Base-by-base conservation (phyloP, 2,797 vertebrate species). In the Tokudaia muenninki region DNA sequence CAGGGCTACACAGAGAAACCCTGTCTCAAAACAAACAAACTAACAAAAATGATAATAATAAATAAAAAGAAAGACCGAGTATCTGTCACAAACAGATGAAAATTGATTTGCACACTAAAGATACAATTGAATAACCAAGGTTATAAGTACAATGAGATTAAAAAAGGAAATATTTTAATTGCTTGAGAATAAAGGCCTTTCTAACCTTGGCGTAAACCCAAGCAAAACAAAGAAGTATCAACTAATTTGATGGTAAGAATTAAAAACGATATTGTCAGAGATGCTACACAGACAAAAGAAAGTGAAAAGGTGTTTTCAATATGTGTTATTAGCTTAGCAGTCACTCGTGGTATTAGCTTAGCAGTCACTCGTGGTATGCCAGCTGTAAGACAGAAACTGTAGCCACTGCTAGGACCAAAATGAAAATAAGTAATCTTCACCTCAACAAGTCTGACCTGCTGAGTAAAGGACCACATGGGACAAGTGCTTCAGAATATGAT, bases 231-330 rank as follows among this genome's bases (percentile, higher is more conserved):
- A 88, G 41, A 79, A 79, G 86, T 67, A 37, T 37, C 81, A 24
- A 79, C 31, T 67, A 72, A 88, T 92, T 87, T 94, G 50, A 67
- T 91, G n/a, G 84, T 77, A 44, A 70, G 91, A 87, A 29, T 63
- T 77, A 59, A 87, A 84, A 92, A 59, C 8, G 0, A 1, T 59
- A 4, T 72, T 67, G 11, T 57, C 44, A 83, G 87, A 72, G 41
- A 72, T 83, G 3, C 17, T 74, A 70, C 37, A 87, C 37, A 77
- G 19, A 67, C 79, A 87, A 77, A 83, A 47, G n/a, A 94, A 92
- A 89, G 14, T 2, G 90, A 88, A 86, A 70, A 21, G 80, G 41
- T 74, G 61, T 88, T 74, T 94, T 7, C 61, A 94, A 24, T 63
- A 61, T n/a, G 29, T 59, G 16, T 55, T 21, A 37, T 24, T 70